phyloP scores from a whole-genome alignment of 2,797 vertebrate species.

The Pantherophis alleghaniensis region DNA sequence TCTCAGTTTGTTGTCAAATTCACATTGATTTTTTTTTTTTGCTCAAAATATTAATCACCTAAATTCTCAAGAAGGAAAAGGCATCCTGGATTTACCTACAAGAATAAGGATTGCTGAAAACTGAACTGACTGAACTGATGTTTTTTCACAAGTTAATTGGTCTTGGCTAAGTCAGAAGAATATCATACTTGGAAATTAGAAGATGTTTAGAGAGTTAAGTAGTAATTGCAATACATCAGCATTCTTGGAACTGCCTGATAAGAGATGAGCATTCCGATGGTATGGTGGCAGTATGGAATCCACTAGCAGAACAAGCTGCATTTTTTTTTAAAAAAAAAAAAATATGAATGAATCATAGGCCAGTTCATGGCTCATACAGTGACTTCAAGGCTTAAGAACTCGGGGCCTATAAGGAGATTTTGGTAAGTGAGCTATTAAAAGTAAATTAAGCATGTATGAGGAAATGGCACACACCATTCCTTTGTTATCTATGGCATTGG shows the following conservation, averaged over 20 bases:
- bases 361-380: neutral
- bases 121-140: conserved; percentile 16
- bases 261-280: conserved; percentile 45
- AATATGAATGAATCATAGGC: conserved; percentile 55
- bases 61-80: accelerated
- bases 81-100: conserved; percentile 36
- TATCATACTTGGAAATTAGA: conserved; percentile 61
- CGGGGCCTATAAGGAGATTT: conserved; percentile 59
- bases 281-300: conserved; percentile 41
- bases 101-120: conserved; percentile 10
- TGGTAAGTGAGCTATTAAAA: conserved; percentile 63
- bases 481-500: conserved; percentile 53
- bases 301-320: conserved; percentile 37
- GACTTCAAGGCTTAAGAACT: conserved; percentile 69
- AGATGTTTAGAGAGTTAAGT: conserved; percentile 59
- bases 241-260: conserved; percentile 70
- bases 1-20: neutral
- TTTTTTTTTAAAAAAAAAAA: neutral
- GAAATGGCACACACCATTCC: conserved; percentile 52
- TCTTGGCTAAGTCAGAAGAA: conserved; percentile 62
- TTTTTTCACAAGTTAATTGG: conserved; percentile 40
- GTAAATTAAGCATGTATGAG: conserved; percentile 48
- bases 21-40: neutral
- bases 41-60: neutral
- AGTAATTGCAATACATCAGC: conserved; percentile 53